Base-by-base conservation (phyloP, 2,113 vertebrate species). In the Gorsachius goisagi region DNA sequence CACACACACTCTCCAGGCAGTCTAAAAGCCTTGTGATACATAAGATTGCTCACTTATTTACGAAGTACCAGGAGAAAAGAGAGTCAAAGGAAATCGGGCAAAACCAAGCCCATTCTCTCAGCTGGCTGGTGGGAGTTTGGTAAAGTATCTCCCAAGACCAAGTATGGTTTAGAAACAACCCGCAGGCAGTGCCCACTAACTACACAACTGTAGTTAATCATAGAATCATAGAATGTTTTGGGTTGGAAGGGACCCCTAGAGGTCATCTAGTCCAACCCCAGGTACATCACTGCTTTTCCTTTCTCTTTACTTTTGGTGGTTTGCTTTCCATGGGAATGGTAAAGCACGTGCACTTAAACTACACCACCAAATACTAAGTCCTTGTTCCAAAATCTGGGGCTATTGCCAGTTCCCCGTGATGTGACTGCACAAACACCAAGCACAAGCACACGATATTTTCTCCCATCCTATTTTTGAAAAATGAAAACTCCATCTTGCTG, bases 331-430 rank as follows among this genome's bases (percentile, higher is more conserved):
- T 9, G 17, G 41, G 9, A n/a, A 45, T 12, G 53, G 9, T 18
- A 73, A 58, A 69, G 77, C 2, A 12, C 58, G 10, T 9, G 18
- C 47, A n/a, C 21, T 41, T 9, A 15, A 73, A 76, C 9, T 11
- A 17, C 30, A 21, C 2, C 12, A 28, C 20, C 15, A 22, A 63
- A 37, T 24, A 14, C 1, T 9, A 63, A 75, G 23, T 12, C 30
- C 37, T 39, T 62, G 45, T 33, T 71, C 22, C 69, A n/a, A 79
- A 71, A 85, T 39, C 39, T 50, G 81, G 15, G 77, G n/a, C 8
- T 87, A 62, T 52, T 76, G 19, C 41, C 1, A 0, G 5, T 8
- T 85, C n/a, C 52, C 28, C 0, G 0, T 4, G 7, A 50, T 12
- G 80, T 6, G 45, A 47, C 8, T 72, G n/a, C 16, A 22, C 23